Evolutionary conservation across 2,888 invertebrate genomes (phyloP).

Genomic region (Hirtodrosophila trivittata): DNA sequence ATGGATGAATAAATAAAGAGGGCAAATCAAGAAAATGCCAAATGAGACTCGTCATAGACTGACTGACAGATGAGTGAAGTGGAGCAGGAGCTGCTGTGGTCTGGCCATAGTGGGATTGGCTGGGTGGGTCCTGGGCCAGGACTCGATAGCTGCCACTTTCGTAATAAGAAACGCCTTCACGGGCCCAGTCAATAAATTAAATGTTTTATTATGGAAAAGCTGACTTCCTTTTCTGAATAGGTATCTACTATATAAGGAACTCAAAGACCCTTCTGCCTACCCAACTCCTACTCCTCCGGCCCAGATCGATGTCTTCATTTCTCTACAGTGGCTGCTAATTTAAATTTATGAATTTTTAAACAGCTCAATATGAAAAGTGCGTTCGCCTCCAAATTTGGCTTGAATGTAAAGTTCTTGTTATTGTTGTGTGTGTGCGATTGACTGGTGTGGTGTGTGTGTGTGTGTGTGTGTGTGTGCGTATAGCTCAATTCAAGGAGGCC

Average conservation of each 20-base stretch:
- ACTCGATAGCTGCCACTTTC: constrained; percentile 49
- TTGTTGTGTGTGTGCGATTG: not conserved
- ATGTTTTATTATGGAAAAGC: constrained; percentile 39
- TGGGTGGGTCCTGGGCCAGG: constrained; percentile 6
- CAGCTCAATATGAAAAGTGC: constrained; percentile 57
- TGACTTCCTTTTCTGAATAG: constrained; percentile 30
- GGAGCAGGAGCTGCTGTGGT: not conserved
- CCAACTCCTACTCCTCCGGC: not conserved
- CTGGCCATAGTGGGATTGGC: too few species aligned
- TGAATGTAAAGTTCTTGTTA: constrained; percentile 25
- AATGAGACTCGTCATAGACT: constrained; percentile 70
- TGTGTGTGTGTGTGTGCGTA: constrained; percentile 8
- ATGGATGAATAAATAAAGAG: constrained; percentile 75
- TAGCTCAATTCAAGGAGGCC: not conserved
- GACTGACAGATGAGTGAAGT: constrained; percentile 39
- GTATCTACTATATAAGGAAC: constrained; percentile 1
- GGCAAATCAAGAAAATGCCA: constrained; percentile 75
- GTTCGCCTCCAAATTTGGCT: constrained; percentile 23
- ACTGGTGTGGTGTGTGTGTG: constrained; percentile 9
- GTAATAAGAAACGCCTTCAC: constrained; percentile 56
- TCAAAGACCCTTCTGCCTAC: too few species aligned
- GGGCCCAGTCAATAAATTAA: constrained; percentile 59
- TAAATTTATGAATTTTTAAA: constrained; percentile 77
- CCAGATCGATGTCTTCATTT: constrained; percentile 63
- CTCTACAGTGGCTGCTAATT: constrained; percentile 56